Conservation (phyloP, 2,113 vertebrate species). For the Martes martes region DNA sequence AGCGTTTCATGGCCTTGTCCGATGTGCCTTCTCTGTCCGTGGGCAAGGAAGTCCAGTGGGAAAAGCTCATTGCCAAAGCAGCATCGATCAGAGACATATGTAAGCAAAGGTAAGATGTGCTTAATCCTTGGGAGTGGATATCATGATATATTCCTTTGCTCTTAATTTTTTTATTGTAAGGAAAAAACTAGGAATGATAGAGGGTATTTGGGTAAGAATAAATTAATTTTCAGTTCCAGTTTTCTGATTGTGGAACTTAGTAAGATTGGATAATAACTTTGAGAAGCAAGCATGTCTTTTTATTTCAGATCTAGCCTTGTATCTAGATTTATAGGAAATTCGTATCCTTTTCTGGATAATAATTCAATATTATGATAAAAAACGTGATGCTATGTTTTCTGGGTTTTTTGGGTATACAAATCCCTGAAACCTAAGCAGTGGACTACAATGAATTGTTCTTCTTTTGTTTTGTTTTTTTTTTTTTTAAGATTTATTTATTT, state of each 20-base stretch:
- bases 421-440: conserved; percentile 2
- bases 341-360: not conserved
- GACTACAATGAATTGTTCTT: not conserved
- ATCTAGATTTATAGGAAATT: not conserved
- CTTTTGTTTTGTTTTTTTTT: no score
- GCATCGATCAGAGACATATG: conserved; percentile 94
- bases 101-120: conserved; percentile 87
- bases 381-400: not conserved
- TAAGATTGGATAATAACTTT: not conserved
- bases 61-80: conserved; percentile 91
- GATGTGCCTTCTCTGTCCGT: conserved; percentile 82
- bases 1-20: conserved; percentile 87
- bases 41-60: conserved; percentile 92
- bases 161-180: not conserved
- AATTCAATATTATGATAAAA: conserved; percentile 1
- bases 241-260: not conserved
- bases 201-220: not conserved
- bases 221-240: not conserved
- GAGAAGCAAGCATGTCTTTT: not conserved
- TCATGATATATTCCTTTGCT: not conserved
- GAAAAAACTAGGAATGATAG: not conserved
- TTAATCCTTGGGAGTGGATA: not conserved
- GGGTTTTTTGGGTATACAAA: not conserved
- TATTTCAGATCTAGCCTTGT: not conserved
- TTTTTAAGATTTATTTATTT: no score